Evolutionary conservation across 2,888 invertebrate species (phyloP), one percentile per base, ranked within the genome.

Genomic region (Pristionchus entomophagus): DNA sequence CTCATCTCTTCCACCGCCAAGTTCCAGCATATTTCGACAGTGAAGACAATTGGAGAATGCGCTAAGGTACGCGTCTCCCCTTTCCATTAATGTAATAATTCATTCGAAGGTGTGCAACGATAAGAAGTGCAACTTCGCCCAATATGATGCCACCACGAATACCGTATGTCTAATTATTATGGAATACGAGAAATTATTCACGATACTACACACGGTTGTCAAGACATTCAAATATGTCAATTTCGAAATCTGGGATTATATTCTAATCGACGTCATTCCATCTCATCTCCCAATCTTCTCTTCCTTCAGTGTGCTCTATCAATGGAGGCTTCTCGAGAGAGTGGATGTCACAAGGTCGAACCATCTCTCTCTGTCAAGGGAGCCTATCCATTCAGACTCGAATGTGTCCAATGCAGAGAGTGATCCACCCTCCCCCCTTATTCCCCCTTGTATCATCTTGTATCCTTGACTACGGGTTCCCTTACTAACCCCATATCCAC

Each of bases 1-100:
- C 88, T 91, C 12, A 88, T 89, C 14, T 86, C 89, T 22, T 87
- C 88, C 41, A 86, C 91, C 77, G 90, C 91, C 12, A 86, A 88
- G 14, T 90, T 91, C 88, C 90, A 91, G 78, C 81, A 87, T 38
- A 87, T 89, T 12, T 88, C 88, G 56, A 88, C 88, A 56, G 90
- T 89, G n/a, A 84, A 87, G 65, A 89, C 90, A n/a, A 87, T 92
- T 17, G 90, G 90, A 73, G 89, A 92, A 38, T 93, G 93, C 84
- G 93, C 93, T 12, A 87, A 90, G 85, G 80, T 84, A n/a, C 5
- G 22, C 5, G 5, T 14, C n/a, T 14, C 5, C 56, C 56, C 19
- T 22, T 14, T 56, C n/a, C 56, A 17, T 56, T 22, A 22, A 56
- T 38, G 12, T n/a, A 26, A 26, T 45, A 29, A 88, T n/a, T 29